Percentiles rank a stretch among this genome's conserved stretches.
Conservation (phyloP, 2,888 invertebrate species). For the Antheraea assamensis region DNA sequence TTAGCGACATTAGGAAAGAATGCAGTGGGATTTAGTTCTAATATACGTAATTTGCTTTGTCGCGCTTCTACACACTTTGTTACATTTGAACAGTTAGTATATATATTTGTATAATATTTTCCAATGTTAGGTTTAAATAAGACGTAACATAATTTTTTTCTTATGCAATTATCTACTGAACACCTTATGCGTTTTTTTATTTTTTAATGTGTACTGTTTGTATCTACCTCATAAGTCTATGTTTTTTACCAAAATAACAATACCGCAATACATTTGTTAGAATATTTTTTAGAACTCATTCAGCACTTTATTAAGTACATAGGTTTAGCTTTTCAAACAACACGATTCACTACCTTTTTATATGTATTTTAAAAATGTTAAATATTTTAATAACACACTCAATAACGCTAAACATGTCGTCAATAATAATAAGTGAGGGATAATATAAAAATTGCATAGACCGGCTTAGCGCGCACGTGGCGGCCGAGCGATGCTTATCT, state of each 20-base stretch:
- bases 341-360: background rate
- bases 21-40: constrained; percentile 47
- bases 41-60: constrained; percentile 46
- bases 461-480: constrained; percentile 66
- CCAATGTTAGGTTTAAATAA: no score
- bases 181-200: no score
- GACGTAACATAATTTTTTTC: no score
- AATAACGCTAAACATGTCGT: constrained; percentile 44
- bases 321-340: no score
- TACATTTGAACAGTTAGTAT: background rate
- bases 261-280: no score
- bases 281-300: no score
- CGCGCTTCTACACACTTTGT: background rate
- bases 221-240: no score
- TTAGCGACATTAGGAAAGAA: constrained; percentile 40
- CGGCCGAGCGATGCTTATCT: constrained; percentile 64
- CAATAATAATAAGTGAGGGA: constrained; percentile 58
- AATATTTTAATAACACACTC: constrained; percentile 50
- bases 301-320: no score
- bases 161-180: no score
- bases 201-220: no score
- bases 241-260: no score
- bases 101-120: background rate
- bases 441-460: constrained; percentile 69
- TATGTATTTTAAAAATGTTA: constrained; percentile 20